phyloP scores from a whole-genome alignment of 2,797 vertebrate genomes.

The Lagocephalus sceleratus region DNA sequence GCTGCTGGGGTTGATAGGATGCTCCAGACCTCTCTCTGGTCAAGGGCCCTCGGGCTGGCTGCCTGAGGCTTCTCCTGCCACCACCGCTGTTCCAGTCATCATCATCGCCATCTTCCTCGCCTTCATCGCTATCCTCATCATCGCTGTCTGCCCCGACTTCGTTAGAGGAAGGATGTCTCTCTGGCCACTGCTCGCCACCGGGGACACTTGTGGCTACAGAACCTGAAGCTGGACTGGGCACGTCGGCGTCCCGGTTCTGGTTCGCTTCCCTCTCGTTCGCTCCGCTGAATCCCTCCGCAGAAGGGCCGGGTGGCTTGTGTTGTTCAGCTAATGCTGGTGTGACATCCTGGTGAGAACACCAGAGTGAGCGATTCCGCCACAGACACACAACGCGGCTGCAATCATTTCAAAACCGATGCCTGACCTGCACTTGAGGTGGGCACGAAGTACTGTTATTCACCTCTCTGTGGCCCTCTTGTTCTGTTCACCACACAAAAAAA shows the following conservation, averaged over 20 bases:
- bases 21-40: constrained; percentile 72
- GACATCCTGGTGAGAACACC: constrained; percentile 62
- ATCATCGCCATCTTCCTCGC: constrained; percentile 71
- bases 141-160: constrained; percentile 68
- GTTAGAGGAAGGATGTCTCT: constrained; percentile 60
- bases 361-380: background rate
- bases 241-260: constrained; percentile 62
- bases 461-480: constrained; percentile 70
- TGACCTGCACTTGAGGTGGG: constrained; percentile 72
- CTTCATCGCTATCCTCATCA: constrained; percentile 73
- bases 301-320: constrained; percentile 62
- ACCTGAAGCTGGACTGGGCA: constrained; percentile 62
- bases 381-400: background rate
- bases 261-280: constrained; percentile 54
- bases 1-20: constrained; percentile 72
- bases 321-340: constrained; percentile 59
- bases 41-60: constrained; percentile 60
- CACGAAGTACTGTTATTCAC: constrained; percentile 71
- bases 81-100: constrained; percentile 69
- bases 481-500: constrained; percentile 48
- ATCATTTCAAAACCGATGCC: constrained; percentile 12
- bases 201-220: constrained; percentile 59
- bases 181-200: constrained; percentile 42
- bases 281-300: constrained; percentile 52
- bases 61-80: constrained; percentile 60